Conservation (phyloP, 2,888 invertebrate genomes). For the Chymomyza fuscimana region DNA sequence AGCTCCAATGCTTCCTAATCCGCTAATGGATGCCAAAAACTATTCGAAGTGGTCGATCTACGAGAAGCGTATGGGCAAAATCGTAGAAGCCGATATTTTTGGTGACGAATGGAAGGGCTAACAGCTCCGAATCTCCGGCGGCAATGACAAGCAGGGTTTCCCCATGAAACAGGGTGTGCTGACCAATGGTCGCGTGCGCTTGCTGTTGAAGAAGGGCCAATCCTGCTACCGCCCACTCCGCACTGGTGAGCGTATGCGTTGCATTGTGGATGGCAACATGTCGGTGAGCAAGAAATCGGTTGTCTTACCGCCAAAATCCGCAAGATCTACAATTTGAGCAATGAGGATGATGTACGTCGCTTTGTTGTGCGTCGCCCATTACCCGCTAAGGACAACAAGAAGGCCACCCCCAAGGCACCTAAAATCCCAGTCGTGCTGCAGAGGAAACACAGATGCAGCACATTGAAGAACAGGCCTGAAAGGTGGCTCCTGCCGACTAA, state of each 20-base stretch:
- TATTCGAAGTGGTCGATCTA: constrained; percentile 99
- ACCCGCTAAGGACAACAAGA: constrained; percentile 90
- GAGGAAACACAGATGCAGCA: constrained; percentile 93
- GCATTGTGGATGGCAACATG: constrained; percentile 98
- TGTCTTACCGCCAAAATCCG: constrained; percentile 89
- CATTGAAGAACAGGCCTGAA: constrained; percentile 89
- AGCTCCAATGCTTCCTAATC: constrained; percentile 99
- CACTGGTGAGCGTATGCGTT: constrained; percentile 97
- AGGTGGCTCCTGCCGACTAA: constrained; percentile 93
- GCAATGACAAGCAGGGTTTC: constrained; percentile 99
- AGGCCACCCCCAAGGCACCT: constrained; percentile 90
- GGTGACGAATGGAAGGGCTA: constrained; percentile 99
- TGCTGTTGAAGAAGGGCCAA: constrained; percentile 96
- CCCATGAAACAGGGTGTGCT: constrained; percentile 99
- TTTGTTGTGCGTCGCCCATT: constrained; percentile 97
- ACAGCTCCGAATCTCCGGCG: constrained; percentile 95
- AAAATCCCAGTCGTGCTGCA: constrained; percentile 94
- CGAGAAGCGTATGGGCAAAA: constrained; percentile 99
- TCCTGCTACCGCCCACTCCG: constrained; percentile 97
- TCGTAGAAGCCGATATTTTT: constrained; percentile 95
- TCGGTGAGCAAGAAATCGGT: constrained; percentile 97
- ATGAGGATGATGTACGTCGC: constrained; percentile 98
- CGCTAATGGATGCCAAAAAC: constrained; percentile 98
- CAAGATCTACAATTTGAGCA: constrained; percentile 96
- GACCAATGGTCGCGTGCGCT: constrained; percentile 95